A percentile compares a stretch with the other conserved stretches of the same genome.
Evolutionary conservation across 1,140 invertebrate genomes (phyloP).

Genomic region (Rhagoletis pomonella): DNA sequence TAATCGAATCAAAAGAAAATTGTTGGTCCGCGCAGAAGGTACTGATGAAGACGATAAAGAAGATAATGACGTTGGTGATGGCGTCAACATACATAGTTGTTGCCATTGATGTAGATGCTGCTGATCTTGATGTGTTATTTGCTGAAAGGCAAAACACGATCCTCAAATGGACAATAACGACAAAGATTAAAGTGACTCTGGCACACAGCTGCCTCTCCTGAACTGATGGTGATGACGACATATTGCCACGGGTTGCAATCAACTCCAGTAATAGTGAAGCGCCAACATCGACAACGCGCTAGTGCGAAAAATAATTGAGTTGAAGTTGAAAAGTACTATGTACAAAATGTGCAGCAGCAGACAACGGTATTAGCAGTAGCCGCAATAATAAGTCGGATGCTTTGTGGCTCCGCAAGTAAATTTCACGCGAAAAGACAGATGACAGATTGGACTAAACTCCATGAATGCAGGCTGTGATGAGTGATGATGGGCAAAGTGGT

Average conservation of each 20-base stretch:
- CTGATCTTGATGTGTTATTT: conserved; percentile 35
- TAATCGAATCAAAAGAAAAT: conserved; percentile 46
- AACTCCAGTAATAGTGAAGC: neutral
- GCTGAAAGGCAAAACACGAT: conserved; percentile 50
- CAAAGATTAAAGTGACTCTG: conserved; percentile 21
- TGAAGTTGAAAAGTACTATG: no score
- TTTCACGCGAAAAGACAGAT: conserved; percentile 37
- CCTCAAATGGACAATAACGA: conserved; percentile 29
- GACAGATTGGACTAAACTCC: conserved; percentile 21
- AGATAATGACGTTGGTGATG: neutral
- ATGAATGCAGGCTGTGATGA: neutral
- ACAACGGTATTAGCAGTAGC: neutral
- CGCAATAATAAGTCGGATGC: neutral
- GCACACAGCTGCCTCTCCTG: conserved; percentile 4
- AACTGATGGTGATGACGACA: conserved; percentile 33
- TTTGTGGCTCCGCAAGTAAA: neutral
- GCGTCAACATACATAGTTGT: neutral
- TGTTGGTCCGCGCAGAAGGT: neutral
- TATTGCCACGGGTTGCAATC: conserved; percentile 39
- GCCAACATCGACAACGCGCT: neutral
- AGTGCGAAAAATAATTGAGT: no score
- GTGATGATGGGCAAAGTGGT: neutral
- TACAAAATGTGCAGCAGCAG: no score
- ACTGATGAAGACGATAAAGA: neutral
- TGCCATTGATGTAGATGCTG: neutral